Evolutionary conservation across 2,113 vertebrate species (phyloP).

Genomic region (Platysternon megacephalum): DNA sequence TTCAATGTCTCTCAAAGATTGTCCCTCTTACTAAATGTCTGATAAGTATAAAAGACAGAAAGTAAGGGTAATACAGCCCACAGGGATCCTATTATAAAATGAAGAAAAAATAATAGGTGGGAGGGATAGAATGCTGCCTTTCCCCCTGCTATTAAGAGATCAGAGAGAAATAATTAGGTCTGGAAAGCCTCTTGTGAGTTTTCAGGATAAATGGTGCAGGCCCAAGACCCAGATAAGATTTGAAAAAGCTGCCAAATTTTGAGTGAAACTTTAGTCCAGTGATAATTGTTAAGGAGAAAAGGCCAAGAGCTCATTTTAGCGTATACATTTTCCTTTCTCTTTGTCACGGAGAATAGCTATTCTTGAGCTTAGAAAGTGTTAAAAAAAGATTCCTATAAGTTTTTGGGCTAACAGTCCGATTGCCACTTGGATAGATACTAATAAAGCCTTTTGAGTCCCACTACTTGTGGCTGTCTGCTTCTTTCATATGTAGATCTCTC

Average conservation of each 20-base stretch:
- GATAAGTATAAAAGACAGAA: background rate
- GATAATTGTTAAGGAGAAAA: background rate
- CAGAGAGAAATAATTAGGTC: background rate
- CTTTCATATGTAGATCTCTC: background rate
- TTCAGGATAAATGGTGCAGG: conserved; percentile 8
- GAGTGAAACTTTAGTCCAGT: background rate
- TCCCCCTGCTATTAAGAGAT: background rate
- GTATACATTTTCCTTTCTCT: background rate
- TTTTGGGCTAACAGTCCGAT: background rate
- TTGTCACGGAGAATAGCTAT: background rate
- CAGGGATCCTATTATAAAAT: background rate
- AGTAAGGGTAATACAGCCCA: background rate
- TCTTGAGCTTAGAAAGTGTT: background rate
- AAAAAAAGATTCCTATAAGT: background rate
- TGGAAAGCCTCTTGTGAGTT: background rate
- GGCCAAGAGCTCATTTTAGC: background rate
- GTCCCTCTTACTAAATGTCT: background rate
- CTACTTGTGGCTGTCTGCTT: no score
- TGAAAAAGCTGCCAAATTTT: background rate
- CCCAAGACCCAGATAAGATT: conserved; percentile 18
- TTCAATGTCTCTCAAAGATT: background rate
- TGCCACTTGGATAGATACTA: background rate
- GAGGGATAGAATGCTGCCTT: background rate
- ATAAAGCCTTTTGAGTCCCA: background rate
- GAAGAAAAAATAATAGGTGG: background rate